Percentiles rank a stretch among this genome's conserved stretches.
Conservation (phyloP, 2,797 vertebrate species). For the Phataginus tricuspis region DNA sequence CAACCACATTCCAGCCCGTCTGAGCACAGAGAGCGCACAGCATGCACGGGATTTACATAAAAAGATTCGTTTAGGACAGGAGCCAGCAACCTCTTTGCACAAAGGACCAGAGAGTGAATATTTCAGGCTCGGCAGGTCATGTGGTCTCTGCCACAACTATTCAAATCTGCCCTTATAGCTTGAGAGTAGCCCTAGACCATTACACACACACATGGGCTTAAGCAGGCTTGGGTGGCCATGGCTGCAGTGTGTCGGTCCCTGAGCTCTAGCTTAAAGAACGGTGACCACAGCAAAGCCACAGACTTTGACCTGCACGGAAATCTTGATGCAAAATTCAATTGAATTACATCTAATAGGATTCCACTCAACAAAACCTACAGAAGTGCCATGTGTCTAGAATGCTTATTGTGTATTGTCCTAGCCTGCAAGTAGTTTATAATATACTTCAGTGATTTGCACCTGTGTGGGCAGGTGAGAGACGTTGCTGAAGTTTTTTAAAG, state of each 20-base stretch:
- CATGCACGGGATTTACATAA: accelerated
- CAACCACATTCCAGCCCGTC: accelerated
- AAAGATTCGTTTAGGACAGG: accelerated
- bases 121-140: accelerated
- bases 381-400: accelerated
- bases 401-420: accelerated
- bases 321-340: neutral
- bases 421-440: no score
- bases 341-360: no score
- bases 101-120: neutral
- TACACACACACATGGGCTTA: accelerated
- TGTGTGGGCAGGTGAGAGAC: accelerated
- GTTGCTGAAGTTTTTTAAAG: neutral
- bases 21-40: accelerated
- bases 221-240: accelerated
- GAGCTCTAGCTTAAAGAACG: neutral
- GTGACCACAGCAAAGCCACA: neutral
- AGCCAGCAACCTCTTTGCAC: neutral
- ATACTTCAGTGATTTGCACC: accelerated
- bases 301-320: neutral
- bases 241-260: accelerated
- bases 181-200: accelerated
- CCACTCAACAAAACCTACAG: neutral
- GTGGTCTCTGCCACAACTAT: accelerated
- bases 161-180: accelerated